Evolutionary conservation across 2,888 invertebrate genomes (phyloP), one percentile per base, ranked within the genome.

Genomic region (Neelides folsomi): DNA sequence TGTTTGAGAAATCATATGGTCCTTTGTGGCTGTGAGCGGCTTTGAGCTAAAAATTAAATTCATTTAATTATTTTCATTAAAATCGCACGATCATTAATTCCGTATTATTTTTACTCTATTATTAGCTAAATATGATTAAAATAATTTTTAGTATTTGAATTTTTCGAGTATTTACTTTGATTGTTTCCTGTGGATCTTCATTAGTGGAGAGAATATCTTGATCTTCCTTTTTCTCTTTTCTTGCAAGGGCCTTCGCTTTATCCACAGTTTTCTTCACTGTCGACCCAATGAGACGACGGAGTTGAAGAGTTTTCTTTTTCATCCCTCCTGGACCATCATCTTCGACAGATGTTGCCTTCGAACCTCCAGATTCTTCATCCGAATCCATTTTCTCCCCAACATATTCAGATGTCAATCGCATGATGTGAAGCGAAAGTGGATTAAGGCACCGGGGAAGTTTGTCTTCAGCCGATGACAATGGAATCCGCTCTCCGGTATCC

Each of bases 21-120:
- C 95, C 95, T 69, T 95, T 95, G 70, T 95, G 93, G 53, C 89
- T 89, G 67, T 88, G 89, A 1, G 92, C 87, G 0, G 94, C 93
- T 71, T 95, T 92, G 50, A 94, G 77, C 74, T 93, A 86, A 62
- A 86, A 59, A 55, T 48, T 52, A 13, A 19, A 49, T 37, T 9
- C 15, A 34, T 34, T 15, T 15, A 43, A 43, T 18, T 40, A 13
- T 40, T 16, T 40, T 40, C 40, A 40, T 40, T n/a, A 9, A 37
- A 37, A 37, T 10, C 9, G 12, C 37, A 37, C 37, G 37, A 37
- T 9, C 37, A 37, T 10, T 37, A 37, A 10, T 37, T 10, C 10
- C 37, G 37, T 37, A 12, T 10, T 9, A n/a, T n/a, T n/a, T n/a
- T n/a, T n/a, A n/a, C n/a, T n/a, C n/a, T n/a, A n/a, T n/a, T n/a